Conservation (phyloP, 2,113 vertebrate genomes). For the Campylorhamphus procurvoides region DNA sequence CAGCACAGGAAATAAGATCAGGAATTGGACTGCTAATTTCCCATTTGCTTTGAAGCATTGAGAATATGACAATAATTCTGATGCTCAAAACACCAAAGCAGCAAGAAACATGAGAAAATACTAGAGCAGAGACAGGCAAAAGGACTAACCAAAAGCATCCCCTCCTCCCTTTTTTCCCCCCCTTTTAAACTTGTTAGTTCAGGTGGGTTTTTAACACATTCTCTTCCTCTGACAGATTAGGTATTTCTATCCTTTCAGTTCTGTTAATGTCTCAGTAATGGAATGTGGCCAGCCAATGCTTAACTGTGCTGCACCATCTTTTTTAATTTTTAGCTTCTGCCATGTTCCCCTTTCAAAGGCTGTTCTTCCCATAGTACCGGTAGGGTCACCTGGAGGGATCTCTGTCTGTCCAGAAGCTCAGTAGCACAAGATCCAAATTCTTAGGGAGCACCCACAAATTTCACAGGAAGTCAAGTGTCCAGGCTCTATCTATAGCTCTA, state of each 20-base stretch:
- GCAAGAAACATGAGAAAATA: background rate
- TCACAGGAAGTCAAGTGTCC: background rate
- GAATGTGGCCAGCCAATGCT: background rate
- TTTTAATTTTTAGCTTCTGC: background rate
- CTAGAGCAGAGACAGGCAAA: background rate
- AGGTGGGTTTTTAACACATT: background rate
- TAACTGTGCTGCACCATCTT: background rate
- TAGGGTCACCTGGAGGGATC: background rate
- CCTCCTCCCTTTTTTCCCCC: accelerated
- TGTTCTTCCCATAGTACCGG: background rate
- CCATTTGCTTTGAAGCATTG: background rate
- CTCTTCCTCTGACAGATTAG: background rate
- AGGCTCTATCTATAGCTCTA: background rate
- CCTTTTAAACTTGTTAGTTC: background rate
- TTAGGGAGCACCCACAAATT: background rate
- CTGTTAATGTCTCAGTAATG: background rate
- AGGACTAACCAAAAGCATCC: background rate
- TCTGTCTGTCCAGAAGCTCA: background rate
- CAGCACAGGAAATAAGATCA: background rate
- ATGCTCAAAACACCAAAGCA: background rate
- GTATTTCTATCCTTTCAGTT: background rate
- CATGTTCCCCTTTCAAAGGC: background rate
- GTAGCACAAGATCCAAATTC: background rate
- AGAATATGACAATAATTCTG: background rate
- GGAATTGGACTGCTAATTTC: background rate